Evolutionary conservation across 1,140 invertebrate genomes (phyloP), one percentile per base, ranked within the genome.

Genomic region (Idris sp.): DNA sequence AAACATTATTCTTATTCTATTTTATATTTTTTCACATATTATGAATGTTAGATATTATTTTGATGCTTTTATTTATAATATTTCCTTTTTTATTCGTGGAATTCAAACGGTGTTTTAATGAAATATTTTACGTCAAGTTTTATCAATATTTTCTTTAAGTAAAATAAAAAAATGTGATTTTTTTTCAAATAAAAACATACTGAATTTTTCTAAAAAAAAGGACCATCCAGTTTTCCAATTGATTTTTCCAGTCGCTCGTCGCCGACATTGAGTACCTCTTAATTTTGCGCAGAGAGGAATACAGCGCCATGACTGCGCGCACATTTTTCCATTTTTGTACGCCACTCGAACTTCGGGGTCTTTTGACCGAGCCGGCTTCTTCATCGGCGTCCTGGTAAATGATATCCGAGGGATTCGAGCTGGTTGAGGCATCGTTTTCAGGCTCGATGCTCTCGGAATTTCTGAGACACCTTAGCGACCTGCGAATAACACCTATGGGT

Each of bases 251-350:
- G 22, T 25, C 8, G 33, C 14, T 73, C 35, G 44, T 65, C 36
- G 40, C 40, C 36, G 74, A 49, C 35, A 58, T 61, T 46, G 80
- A 84, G 79, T 91, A 94, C 93, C 93, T 95, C 92, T 94, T 94
- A 88, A 95, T 95, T 89, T 93, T 93, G 87, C 94, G 91, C 80
- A 95, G 91, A 77, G 93, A 92, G 88, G 93, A 92, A 90, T 95
- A 95, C 89, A 94, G 93, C 77, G 93, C 92, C 92, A 95, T 93
- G 78, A 94, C 93, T 76, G 93, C 93, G 81, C 93, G 90, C 64
- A 95, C 89, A 88, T 94, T 94, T 87, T 92, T 92, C 93, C 93
- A 95, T 82, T 93, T 93, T 88, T 93, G 92, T 79, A 92, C 91
- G 65, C 92, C 91, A 84, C 90, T 89, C 82, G 91, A 87, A 67